Conservation (phyloP, 2,113 vertebrate genomes). For the Acrocephalus kingi region DNA sequence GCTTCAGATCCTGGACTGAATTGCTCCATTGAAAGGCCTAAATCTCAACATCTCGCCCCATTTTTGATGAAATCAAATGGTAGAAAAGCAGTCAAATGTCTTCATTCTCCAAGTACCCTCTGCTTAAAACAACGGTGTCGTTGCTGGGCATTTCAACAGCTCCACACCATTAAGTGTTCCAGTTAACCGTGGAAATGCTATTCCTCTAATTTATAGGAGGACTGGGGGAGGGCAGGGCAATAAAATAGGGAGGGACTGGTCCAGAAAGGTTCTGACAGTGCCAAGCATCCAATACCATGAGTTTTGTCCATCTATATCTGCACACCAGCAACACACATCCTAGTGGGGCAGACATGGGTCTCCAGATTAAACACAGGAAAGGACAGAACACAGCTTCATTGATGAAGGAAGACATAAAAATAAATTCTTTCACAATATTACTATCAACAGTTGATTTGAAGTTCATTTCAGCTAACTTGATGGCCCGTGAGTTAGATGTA, state of each 20-base stretch:
- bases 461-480: not conserved
- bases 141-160: not conserved
- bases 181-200: not conserved
- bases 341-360: not conserved
- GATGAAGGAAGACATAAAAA: not conserved
- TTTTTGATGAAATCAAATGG: not conserved
- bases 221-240: fast-evolving
- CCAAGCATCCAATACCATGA: not conserved
- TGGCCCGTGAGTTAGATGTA: not conserved
- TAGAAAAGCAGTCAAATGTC: not conserved
- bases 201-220: not conserved
- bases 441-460: not conserved
- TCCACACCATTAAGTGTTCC: not conserved
- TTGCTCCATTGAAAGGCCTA: not conserved
- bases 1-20: not conserved
- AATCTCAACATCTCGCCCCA: not conserved
- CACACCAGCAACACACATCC: not conserved
- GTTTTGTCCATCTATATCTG: fast-evolving
- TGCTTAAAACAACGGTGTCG: fast-evolving
- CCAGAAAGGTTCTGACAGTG: not conserved
- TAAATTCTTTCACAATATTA: not conserved
- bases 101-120: not conserved
- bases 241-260: not conserved
- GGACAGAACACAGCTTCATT: not conserved
- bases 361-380: not conserved